A percentile compares a stretch with the other conserved stretches of the same genome.
phyloP scores from a whole-genome alignment of 2,797 vertebrate species.

The Aselliscus stoliczkanus region DNA sequence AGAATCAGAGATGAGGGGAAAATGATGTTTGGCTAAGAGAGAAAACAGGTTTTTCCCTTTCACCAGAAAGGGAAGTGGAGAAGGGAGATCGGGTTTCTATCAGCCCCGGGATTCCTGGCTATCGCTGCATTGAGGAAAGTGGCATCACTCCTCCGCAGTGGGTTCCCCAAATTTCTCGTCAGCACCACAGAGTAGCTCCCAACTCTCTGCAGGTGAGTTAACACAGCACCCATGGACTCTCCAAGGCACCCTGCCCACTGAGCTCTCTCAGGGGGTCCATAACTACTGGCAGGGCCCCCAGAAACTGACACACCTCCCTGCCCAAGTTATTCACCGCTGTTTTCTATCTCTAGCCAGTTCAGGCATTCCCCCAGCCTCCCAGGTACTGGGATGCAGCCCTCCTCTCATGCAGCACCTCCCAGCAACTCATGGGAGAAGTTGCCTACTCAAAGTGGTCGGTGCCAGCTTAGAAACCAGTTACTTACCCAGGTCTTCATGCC shows the following conservation, averaged over 20 bases:
- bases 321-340: background rate
- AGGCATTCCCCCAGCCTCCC: background rate
- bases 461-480: background rate
- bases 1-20: background rate
- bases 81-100: background rate
- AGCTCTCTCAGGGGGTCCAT: background rate
- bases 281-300: background rate
- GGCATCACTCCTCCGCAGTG: background rate
- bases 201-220: background rate
- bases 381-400: background rate
- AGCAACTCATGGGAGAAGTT: background rate
- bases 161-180: background rate
- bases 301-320: background rate
- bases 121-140: accelerated
- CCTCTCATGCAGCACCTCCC: background rate
- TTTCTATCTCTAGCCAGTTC: background rate
- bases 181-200: background rate
- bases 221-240: background rate
- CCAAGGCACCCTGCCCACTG: background rate
- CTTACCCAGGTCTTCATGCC: background rate
- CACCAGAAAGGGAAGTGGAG: background rate
- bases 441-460: background rate
- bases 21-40: background rate
- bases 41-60: background rate
- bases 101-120: background rate